A percentile compares a stretch with the other conserved stretches of the same genome.
Conservation (phyloP, 2,797 vertebrate species). For the Fundulus diaphanus region DNA sequence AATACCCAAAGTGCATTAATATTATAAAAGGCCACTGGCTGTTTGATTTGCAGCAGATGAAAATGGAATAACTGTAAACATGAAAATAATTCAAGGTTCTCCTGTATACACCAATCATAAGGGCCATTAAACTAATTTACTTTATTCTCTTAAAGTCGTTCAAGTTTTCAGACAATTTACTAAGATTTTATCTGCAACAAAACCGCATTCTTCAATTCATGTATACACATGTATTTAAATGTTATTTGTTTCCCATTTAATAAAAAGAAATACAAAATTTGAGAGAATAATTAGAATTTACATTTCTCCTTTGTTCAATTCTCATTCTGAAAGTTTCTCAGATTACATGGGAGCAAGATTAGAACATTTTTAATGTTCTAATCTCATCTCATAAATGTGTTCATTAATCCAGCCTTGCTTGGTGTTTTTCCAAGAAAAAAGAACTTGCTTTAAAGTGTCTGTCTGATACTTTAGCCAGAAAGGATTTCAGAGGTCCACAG, state of each 20-base stretch:
- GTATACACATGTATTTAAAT: neutral
- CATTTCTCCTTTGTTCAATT: neutral
- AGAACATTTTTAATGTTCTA: too few relatives aligned
- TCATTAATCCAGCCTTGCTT: slow-evolving; percentile 61
- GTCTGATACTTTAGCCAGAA: slow-evolving; percentile 59
- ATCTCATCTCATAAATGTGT: too few relatives aligned
- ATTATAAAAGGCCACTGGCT: neutral
- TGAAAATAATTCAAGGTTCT: neutral
- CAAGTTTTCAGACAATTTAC: neutral
- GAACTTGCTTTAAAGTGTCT: slow-evolving; percentile 42
- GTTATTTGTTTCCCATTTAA: neutral
- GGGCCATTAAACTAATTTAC: neutral
- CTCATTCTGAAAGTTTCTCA: slow-evolving; percentile 48
- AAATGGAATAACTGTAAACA: neutral
- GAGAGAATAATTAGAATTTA: neutral
- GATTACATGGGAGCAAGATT: slow-evolving; percentile 44
- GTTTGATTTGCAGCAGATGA: neutral
- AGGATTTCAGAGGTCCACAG: slow-evolving; percentile 55
- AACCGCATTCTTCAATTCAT: neutral
- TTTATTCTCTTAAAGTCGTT: neutral
- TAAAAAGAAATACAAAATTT: too few relatives aligned
- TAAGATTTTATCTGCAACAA: neutral
- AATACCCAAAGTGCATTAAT: neutral
- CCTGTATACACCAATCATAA: neutral
- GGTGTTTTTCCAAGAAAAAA: slow-evolving; percentile 41